Evolutionary conservation across 2,797 vertebrate species (phyloP).

Genomic region (Notoglanidium macrostoma): DNA sequence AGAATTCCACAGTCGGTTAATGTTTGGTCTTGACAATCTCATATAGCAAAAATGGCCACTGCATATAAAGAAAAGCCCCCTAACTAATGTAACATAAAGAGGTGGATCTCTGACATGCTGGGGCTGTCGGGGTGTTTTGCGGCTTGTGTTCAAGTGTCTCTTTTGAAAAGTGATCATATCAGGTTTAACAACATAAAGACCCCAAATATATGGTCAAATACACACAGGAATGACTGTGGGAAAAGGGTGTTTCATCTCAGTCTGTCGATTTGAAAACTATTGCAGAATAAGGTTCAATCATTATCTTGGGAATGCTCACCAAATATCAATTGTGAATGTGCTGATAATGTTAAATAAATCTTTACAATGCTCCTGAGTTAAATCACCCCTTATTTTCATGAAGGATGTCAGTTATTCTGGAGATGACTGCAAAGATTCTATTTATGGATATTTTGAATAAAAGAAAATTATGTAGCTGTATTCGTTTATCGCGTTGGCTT

Average conservation of each 20-base stretch:
- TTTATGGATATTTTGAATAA: neutral
- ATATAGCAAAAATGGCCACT: neutral
- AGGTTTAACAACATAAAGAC: neutral
- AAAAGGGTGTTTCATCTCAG: neutral
- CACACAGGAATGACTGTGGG: neutral
- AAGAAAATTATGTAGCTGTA: neutral
- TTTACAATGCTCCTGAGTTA: neutral
- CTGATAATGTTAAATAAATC: neutral
- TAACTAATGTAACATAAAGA: neutral
- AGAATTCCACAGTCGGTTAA: neutral
- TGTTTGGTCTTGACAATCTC: too few relatives aligned
- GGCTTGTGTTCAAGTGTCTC: neutral
- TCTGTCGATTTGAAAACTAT: neutral
- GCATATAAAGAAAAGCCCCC: neutral
- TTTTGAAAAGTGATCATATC: neutral
- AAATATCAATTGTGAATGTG: neutral
- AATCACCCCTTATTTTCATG: neutral
- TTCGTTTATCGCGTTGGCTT: neutral
- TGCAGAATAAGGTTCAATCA: neutral
- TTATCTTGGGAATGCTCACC: neutral
- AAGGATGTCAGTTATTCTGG: neutral
- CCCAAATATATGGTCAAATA: neutral
- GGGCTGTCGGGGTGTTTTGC: neutral
- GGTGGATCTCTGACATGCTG: neutral
- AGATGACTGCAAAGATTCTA: neutral